Evolutionary conservation across 1,140 invertebrate genomes (phyloP).

Genomic region (Bombus confusus): DNA sequence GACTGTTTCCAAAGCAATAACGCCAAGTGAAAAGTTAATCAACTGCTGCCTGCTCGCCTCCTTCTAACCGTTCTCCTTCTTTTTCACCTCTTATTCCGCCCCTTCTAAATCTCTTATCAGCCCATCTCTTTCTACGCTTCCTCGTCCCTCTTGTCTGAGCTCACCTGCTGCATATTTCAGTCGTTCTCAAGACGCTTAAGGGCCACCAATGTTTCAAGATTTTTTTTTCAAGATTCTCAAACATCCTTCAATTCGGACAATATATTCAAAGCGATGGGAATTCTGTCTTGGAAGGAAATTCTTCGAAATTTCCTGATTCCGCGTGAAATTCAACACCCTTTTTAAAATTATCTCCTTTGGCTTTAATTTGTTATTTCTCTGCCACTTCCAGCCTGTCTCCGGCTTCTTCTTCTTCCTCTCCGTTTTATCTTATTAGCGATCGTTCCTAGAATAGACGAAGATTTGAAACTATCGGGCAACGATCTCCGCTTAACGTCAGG

Average conservation of each 20-base stretch:
- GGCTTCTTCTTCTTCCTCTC: background rate
- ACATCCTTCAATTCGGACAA: background rate
- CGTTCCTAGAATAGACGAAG: background rate
- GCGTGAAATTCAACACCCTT: background rate
- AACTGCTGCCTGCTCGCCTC: constrained; percentile 1
- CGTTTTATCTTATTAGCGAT: background rate
- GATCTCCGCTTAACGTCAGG: constrained; percentile 40
- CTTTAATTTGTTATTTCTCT: too few relatives aligned
- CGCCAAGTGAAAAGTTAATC: constrained; percentile 47
- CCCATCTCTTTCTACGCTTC: background rate
- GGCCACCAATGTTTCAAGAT: constrained; percentile 7
- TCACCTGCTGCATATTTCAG: constrained; percentile 20
- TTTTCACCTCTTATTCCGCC: constrained; percentile 32
- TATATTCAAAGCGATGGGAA: background rate
- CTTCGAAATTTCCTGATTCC: too few relatives aligned
- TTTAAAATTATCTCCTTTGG: background rate
- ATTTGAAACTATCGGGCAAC: constrained; percentile 46
- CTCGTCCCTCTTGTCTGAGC: background rate
- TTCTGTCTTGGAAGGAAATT: background rate
- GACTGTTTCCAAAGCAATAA: constrained; percentile 28
- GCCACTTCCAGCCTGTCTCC: background rate
- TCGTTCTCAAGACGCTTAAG: background rate
- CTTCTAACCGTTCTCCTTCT: background rate
- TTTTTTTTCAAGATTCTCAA: background rate
- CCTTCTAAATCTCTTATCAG: constrained; percentile 38